Conservation (phyloP, 2,888 invertebrate genomes). For the Eupithecia exiguata region DNA sequence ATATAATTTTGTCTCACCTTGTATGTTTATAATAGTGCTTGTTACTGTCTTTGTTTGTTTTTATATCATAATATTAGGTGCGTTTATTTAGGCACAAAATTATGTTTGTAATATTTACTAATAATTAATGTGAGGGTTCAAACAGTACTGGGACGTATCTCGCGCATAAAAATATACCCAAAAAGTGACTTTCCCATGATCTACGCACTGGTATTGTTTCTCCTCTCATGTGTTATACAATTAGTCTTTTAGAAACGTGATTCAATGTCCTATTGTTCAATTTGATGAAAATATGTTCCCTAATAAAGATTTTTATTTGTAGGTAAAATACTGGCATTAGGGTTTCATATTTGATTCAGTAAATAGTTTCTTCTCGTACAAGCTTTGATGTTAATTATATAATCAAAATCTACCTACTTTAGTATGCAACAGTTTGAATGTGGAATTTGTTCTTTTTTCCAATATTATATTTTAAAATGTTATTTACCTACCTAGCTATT, state of each 20-base stretch:
- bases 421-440: conserved; percentile 25
- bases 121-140: conserved; percentile 14
- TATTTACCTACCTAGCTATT: conserved; percentile 59
- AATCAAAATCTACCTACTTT: conserved; percentile 7
- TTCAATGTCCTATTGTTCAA: conserved; percentile 51
- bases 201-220: conserved; percentile 22
- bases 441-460: conserved; percentile 65
- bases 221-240: conserved; percentile 44
- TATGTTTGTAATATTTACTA: conserved; percentile 46
- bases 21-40: conserved; percentile 51
- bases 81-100: conserved; percentile 60
- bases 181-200: background rate
- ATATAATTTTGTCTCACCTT: conserved; percentile 37
- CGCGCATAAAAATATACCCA: background rate
- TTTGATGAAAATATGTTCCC: conserved; percentile 68
- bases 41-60: conserved; percentile 58
- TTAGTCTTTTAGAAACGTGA: conserved; percentile 47
- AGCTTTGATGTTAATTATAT: conserved; percentile 40
- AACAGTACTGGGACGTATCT: conserved; percentile 14
- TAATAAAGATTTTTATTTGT: conserved; percentile 78
- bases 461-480: conserved; percentile 61
- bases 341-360: conserved; percentile 63
- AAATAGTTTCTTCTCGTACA: conserved; percentile 46
- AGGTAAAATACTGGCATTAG: conserved; percentile 77
- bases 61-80: conserved; percentile 52